These are phyloP conservation scores for Ondatra zibethicus DNA, from an alignment of 2,113 vertebrate species.

Conservation along the genomic window DNA sequence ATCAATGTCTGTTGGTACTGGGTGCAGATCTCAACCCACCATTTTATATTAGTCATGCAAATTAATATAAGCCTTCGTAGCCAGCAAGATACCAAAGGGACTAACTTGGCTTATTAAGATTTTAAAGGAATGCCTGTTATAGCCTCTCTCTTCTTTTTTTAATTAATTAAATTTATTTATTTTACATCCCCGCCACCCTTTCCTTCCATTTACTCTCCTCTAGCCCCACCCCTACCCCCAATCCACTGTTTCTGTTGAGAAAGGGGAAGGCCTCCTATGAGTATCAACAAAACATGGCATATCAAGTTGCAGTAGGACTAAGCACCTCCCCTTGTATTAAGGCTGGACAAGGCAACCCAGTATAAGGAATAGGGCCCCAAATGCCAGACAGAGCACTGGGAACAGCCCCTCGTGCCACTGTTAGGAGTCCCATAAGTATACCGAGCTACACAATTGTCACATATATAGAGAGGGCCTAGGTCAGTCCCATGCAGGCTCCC, in stretches of 20 bases:
- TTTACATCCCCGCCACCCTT: background rate
- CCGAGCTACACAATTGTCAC: background rate
- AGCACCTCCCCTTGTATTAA: background rate
- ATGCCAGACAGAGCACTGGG: background rate
- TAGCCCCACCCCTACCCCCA: background rate
- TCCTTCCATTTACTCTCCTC: background rate
- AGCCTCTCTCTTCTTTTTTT: constrained; percentile 21
- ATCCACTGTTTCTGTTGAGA: background rate
- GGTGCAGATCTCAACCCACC: background rate
- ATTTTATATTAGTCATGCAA: background rate
- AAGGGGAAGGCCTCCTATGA: background rate
- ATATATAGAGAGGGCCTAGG: too few species aligned
- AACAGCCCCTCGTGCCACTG: background rate
- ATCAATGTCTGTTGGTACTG: background rate
- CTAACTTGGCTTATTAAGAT: constrained; percentile 42
- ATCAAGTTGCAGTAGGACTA: background rate
- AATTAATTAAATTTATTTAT: background rate
- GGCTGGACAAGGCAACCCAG: background rate
- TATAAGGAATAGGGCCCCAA: background rate
- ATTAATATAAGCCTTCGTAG: background rate
- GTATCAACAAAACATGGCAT: background rate
- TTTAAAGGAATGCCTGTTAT: constrained; percentile 51
- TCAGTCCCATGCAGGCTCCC: background rate
- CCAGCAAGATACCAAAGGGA: constrained; percentile 18
- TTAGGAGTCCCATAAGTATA: background rate